phyloP scores from a whole-genome alignment of 2,113 vertebrate species.

The Sapajus apella region DNA sequence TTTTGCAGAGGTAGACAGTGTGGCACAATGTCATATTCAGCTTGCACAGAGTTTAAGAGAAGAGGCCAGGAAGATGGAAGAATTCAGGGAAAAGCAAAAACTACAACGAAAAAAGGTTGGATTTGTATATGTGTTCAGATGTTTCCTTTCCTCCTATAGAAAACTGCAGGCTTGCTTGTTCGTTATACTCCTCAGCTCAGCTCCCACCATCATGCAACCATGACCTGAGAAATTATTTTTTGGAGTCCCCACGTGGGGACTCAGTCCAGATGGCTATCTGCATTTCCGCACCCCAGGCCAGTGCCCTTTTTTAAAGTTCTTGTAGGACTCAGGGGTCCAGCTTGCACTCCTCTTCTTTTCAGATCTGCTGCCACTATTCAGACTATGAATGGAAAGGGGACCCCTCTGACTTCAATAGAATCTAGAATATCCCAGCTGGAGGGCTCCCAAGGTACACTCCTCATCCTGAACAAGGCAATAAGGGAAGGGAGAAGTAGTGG shows the following conservation, averaged over 20 bases:
- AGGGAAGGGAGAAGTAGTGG: neutral
- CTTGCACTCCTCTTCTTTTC: neutral
- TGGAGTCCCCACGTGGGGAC: neutral
- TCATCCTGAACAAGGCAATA: neutral
- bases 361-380: neutral
- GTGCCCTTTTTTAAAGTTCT: neutral
- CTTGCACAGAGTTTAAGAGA: conserved; percentile 92
- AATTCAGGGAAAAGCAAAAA: conserved; percentile 95
- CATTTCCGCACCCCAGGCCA: neutral
- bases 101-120: conserved; percentile 91
- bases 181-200: neutral
- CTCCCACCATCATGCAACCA: neutral
- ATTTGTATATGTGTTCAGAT: neutral
- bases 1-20: conserved; percentile 88
- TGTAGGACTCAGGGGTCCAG: neutral
- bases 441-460: neutral
- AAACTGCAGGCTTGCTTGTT: neutral
- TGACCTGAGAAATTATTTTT: neutral
- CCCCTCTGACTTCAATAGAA: neutral
- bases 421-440: neutral
- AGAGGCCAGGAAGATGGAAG: conserved; percentile 94
- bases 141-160: neutral
- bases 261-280: neutral
- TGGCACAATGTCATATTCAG: conserved; percentile 92
- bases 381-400: neutral